Percentiles rank a stretch among this genome's conserved stretches.
Conservation (phyloP, 2,797 vertebrate genomes). For the Denticeps clupeoides region DNA sequence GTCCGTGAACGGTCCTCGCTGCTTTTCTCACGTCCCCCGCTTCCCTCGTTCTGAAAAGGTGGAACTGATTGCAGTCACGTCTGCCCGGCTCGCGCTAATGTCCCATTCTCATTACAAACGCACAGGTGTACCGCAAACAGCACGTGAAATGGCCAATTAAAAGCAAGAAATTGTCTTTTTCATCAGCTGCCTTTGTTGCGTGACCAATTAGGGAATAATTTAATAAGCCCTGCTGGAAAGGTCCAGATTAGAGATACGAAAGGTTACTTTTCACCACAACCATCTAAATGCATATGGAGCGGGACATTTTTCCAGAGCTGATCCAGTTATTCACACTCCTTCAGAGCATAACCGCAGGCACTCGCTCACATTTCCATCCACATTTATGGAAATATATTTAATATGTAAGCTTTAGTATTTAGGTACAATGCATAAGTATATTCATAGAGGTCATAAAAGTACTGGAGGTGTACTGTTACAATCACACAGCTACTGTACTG, state of each 20-base stretch:
- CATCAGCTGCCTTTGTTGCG: conserved; percentile 80
- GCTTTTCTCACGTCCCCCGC: no score
- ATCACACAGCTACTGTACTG: no score
- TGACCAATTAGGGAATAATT: conserved; percentile 93
- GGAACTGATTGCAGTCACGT: conserved; percentile 71
- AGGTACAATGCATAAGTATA: no score
- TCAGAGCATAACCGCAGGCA: no score
- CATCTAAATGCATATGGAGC: conserved; percentile 61
- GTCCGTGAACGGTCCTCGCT: no score
- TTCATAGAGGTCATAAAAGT: no score
- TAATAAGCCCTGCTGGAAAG: conserved; percentile 76
- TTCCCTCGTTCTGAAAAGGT: conserved; percentile 37
- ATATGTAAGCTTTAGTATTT: no score
- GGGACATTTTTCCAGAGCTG: conserved; percentile 35
- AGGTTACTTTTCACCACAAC: conserved; percentile 70
- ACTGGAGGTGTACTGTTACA: no score
- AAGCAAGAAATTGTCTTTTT: conserved; percentile 79
- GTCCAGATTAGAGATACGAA: conserved; percentile 77
- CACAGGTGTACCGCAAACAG: conserved; percentile 82
- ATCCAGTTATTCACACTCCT: no score
- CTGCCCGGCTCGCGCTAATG: conserved; percentile 80
- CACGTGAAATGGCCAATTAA: conserved; percentile 90
- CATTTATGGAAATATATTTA: no score
- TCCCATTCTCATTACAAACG: conserved; percentile 80
- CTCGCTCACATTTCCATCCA: no score